Evolutionary conservation across 2,113 vertebrate species (phyloP).

Genomic region (Capricornis sumatraensis): DNA sequence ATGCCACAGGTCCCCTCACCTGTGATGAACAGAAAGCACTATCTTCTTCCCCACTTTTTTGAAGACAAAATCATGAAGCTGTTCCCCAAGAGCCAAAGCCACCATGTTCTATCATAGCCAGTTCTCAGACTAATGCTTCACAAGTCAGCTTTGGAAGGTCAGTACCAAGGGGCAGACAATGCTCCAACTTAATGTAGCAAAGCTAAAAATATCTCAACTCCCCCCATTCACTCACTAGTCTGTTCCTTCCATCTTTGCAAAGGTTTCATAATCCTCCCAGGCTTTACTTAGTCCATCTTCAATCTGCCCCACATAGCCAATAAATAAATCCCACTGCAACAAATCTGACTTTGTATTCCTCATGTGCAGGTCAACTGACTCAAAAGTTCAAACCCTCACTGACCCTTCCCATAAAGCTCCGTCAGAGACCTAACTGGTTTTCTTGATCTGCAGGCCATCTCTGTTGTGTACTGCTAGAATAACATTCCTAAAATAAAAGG

Average conservation of each 20-base stretch:
- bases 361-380: not conserved
- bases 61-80: not conserved
- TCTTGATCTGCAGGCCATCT: not conserved
- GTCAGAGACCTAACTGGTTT: not conserved
- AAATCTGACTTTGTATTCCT: not conserved
- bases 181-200: not conserved
- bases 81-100: not conserved
- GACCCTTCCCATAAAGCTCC: not conserved
- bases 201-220: not conserved
- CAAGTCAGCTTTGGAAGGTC: not conserved
- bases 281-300: not conserved
- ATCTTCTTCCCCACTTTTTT: not conserved
- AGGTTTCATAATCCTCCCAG: not conserved
- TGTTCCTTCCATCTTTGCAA: not conserved
- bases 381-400: not conserved
- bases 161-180: not conserved
- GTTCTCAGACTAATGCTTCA: not conserved
- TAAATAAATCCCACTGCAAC: not conserved
- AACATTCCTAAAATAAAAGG: slow-evolving; percentile 8
- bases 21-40: not conserved
- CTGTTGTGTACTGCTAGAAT: not conserved
- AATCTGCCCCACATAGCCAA: not conserved
- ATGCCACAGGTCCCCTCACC: not conserved
- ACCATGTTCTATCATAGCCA: not conserved
- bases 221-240: not conserved